Conservation (phyloP, 2,888 invertebrate genomes). For the Volucella inflata region DNA sequence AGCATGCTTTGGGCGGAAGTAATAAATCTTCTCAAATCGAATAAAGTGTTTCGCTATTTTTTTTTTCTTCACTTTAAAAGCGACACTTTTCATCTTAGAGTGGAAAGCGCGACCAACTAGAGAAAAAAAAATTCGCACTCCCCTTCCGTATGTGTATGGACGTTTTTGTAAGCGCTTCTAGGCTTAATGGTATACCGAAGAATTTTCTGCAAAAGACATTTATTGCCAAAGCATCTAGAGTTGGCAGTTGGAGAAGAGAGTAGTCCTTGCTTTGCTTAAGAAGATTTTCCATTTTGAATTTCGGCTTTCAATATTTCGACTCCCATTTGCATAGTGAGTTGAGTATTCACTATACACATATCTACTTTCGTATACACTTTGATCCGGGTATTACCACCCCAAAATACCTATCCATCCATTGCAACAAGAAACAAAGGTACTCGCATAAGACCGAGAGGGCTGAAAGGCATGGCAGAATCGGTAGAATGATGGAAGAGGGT, state of each 20-base stretch:
- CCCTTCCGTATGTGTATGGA: constrained; percentile 53
- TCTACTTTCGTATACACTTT: constrained; percentile 40
- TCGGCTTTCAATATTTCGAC: constrained; percentile 73
- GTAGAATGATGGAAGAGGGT: too few relatives aligned
- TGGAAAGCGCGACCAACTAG: constrained; percentile 29
- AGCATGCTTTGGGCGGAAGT: constrained; percentile 35
- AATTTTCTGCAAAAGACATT: constrained; percentile 69
- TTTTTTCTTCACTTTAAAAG: constrained; percentile 5
- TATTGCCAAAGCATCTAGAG: constrained; percentile 51
- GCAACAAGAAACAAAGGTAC: constrained; percentile 71
- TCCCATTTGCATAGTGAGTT: constrained; percentile 67
- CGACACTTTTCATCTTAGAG: constrained; percentile 47
- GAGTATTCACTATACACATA: constrained; percentile 5
- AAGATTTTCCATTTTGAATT: constrained; percentile 73
- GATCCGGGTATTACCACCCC: constrained; percentile 67
- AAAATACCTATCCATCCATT: constrained; percentile 62
- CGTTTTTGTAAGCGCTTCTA: constrained; percentile 40
- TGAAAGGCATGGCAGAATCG: too few relatives aligned
- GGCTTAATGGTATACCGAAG: constrained; percentile 59
- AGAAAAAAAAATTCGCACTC: constrained; percentile 47
- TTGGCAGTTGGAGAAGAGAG: constrained; percentile 2
- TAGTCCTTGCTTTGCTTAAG: constrained; percentile 48
- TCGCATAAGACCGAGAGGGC: neutral
- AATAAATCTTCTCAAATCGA: constrained; percentile 66
- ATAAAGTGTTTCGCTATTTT: constrained; percentile 31